These are phyloP conservation scores for Leucosticte australis DNA, from an alignment of 2,113 vertebrate species.

Conservation along the genomic window DNA sequence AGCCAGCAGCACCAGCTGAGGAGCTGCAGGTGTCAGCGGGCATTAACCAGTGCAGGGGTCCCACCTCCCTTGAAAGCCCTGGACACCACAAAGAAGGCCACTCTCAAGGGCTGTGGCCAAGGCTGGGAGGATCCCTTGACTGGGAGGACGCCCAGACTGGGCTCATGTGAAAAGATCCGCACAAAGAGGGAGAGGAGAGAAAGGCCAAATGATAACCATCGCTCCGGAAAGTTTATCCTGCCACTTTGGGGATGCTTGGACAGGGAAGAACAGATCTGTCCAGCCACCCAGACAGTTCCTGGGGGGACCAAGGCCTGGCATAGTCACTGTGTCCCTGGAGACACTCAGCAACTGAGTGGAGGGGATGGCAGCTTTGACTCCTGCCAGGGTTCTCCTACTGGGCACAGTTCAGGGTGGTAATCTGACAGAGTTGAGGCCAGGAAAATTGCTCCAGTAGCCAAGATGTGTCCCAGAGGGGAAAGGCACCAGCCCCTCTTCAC, in stretches of 20 bases:
- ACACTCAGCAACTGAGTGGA: constrained; percentile 68
- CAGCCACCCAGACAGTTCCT: constrained; percentile 52
- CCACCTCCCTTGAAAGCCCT: constrained; percentile 63
- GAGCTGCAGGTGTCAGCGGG: constrained; percentile 81
- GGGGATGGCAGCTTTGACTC: neutral
- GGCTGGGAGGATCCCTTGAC: constrained; percentile 56
- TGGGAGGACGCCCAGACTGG: constrained; percentile 20
- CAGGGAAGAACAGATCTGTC: constrained; percentile 18
- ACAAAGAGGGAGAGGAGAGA: constrained; percentile 66
- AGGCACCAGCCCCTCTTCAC: neutral
- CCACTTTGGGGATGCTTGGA: neutral
- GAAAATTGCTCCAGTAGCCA: neutral
- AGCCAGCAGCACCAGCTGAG: constrained; percentile 71
- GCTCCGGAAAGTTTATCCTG: constrained; percentile 75
- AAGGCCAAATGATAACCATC: constrained; percentile 67
- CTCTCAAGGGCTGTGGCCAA: neutral
- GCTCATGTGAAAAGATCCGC: constrained; percentile 30
- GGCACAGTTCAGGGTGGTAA: neutral
- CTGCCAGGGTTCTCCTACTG: neutral
- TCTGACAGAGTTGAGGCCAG: neutral
- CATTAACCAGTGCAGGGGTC: constrained; percentile 75
- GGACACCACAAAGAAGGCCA: constrained; percentile 14
- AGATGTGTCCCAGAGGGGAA: neutral
- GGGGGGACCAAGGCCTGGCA: neutral
- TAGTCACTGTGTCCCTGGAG: neutral